Percentiles rank a stretch among this genome's conserved stretches.
Conservation (phyloP, 2,888 invertebrate species). For the Adelognathus sp. region DNA sequence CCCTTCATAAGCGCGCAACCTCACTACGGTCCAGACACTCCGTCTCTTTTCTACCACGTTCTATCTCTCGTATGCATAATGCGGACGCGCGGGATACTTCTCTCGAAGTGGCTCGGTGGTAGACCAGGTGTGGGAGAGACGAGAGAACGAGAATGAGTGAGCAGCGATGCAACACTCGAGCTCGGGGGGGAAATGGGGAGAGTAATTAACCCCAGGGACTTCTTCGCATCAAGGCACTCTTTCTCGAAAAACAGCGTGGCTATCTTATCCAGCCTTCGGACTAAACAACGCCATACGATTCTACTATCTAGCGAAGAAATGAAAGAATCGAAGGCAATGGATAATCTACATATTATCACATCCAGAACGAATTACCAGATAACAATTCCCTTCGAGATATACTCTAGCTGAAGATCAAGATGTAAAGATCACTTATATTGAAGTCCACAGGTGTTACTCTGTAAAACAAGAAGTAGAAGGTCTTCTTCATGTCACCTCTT, state of each 20-base stretch:
- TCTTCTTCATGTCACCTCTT: background rate
- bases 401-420: background rate
- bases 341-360: background rate
- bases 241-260: background rate
- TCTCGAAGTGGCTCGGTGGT: slow-evolving; percentile 11
- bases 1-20: slow-evolving; percentile 77
- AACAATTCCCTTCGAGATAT: background rate
- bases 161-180: slow-evolving; percentile 26
- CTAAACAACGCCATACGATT: too few species aligned
- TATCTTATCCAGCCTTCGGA: background rate
- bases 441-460: background rate
- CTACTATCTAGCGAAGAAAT: too few species aligned
- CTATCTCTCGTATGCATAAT: slow-evolving; percentile 76
- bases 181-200: slow-evolving; percentile 3
- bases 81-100: slow-evolving; percentile 58
- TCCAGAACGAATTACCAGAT: too few species aligned
- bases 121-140: slow-evolving; percentile 54
- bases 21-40: slow-evolving; percentile 34
- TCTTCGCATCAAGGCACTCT: slow-evolving; percentile 29
- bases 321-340: too few species aligned
- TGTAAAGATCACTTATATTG: background rate
- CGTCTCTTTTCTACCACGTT: background rate
- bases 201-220: slow-evolving; percentile 54
- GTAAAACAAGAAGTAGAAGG: background rate
- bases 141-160: slow-evolving; percentile 39